Conservation (phyloP, 1,140 invertebrate genomes). For the Globodera rostochiensis region DNA sequence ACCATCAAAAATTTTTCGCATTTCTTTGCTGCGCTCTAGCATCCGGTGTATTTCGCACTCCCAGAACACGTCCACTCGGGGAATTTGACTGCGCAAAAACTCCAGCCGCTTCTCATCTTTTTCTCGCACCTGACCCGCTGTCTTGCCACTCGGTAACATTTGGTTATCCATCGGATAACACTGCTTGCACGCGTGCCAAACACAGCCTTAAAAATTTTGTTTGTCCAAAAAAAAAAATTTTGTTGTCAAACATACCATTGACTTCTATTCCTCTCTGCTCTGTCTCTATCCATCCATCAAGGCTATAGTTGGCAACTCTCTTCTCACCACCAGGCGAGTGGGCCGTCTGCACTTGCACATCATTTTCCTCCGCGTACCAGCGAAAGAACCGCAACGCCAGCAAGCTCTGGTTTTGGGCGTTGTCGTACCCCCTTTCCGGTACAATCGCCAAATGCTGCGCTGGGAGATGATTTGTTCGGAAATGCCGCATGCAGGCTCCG, state of each 20-base stretch:
- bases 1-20: not conserved
- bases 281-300: slow-evolving; percentile 15
- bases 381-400: slow-evolving; percentile 9
- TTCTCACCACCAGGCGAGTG: not conserved
- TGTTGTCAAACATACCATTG: not conserved
- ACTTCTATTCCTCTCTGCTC: slow-evolving; percentile 7
- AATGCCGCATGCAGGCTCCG: not conserved
- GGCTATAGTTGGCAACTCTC: not conserved
- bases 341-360: not conserved
- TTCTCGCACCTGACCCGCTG: not conserved
- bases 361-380: slow-evolving; percentile 8
- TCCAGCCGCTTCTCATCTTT: not conserved
- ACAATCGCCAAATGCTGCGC: slow-evolving; percentile 4
- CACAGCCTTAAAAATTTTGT: not conserved
- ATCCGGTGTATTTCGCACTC: slow-evolving; percentile 17
- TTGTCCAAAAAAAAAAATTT: not conserved
- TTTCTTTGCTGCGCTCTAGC: not conserved
- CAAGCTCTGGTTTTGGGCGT: not conserved
- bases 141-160: not conserved
- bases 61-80: not conserved
- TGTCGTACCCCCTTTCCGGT: slow-evolving; percentile 19
- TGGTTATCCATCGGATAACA: not conserved
- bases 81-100: slow-evolving; percentile 1
- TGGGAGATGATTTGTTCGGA: not conserved
- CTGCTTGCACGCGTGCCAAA: slow-evolving; percentile 5